Conservation (phyloP, 2,888 invertebrate genomes). For the Drosophila emarginata region DNA sequence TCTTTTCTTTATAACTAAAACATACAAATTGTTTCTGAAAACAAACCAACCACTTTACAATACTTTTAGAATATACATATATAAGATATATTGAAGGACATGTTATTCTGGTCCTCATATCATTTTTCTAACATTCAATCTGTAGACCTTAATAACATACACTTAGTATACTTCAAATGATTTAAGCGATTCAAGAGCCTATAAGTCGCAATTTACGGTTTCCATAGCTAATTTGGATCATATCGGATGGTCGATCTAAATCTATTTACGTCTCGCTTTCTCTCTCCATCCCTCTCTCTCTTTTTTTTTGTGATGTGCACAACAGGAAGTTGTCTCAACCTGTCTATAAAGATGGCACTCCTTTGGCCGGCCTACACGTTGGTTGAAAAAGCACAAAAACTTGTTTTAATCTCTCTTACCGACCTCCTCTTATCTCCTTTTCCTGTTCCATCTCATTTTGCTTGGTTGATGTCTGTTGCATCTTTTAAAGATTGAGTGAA, state of each 20-base stretch:
- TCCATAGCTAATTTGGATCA: neutral
- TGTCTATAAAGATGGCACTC: constrained; percentile 49
- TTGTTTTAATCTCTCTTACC: constrained; percentile 40
- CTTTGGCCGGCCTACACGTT: constrained; percentile 41
- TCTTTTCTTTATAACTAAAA: too few relatives aligned
- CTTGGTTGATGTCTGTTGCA: constrained; percentile 39
- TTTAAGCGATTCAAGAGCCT: neutral
- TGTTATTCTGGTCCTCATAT: neutral
- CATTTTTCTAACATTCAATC: neutral
- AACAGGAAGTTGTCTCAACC: constrained; percentile 46
- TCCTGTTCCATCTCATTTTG: constrained; percentile 3
- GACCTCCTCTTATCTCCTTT: constrained; percentile 15
- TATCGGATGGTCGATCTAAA: constrained; percentile 2
- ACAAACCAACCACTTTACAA: too few relatives aligned
- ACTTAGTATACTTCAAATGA: neutral
- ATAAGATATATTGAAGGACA: too few relatives aligned
- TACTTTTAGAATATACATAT: too few relatives aligned
- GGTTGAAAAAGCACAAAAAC: constrained; percentile 21
- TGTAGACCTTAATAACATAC: neutral
- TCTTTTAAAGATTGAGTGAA: constrained; percentile 49
- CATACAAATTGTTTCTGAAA: too few relatives aligned
- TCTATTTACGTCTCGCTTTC: neutral
- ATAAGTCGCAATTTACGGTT: neutral
- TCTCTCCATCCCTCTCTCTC: neutral
- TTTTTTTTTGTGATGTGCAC: constrained; percentile 15